Conservation (phyloP, 2,797 vertebrate species). For the Kryptopterus vitreolus region DNA sequence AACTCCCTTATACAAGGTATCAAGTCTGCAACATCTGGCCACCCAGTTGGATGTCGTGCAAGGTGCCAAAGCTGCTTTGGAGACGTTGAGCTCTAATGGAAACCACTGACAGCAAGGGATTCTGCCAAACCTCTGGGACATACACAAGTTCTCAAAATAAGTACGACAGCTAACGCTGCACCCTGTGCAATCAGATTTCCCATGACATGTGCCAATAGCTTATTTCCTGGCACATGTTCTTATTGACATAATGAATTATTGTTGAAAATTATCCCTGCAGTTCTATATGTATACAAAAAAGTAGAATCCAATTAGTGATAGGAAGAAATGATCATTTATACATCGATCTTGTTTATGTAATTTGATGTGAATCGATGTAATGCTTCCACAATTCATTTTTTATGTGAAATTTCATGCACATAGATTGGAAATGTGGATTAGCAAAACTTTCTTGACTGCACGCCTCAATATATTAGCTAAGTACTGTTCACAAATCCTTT, state of each 20-base stretch:
- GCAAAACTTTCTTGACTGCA: not conserved
- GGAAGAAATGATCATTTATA: slow-evolving; percentile 42
- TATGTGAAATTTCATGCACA: not conserved
- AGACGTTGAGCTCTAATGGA: slow-evolving; percentile 57
- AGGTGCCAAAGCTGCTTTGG: slow-evolving; percentile 50
- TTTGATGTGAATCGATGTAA: too few relatives aligned
- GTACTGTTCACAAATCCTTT: not conserved
- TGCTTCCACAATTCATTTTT: not conserved
- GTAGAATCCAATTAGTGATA: slow-evolving; percentile 51
- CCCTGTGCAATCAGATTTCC: slow-evolving; percentile 54
- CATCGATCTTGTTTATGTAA: slow-evolving; percentile 1
- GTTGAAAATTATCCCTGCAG: not conserved
- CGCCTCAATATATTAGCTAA: not conserved
- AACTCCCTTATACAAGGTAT: slow-evolving; percentile 48
- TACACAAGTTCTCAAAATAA: slow-evolving; percentile 59
- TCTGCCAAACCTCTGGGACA: slow-evolving; percentile 61
- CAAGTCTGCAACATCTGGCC: slow-evolving; percentile 53
- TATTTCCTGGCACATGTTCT: slow-evolving; percentile 55
- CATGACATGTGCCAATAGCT: slow-evolving; percentile 50
- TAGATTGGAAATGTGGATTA: not conserved
- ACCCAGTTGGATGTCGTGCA: slow-evolving; percentile 35
- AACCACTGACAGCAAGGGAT: slow-evolving; percentile 61
- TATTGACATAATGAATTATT: slow-evolving; percentile 22
- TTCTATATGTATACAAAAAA: slow-evolving; percentile 4
- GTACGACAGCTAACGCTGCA: slow-evolving; percentile 58